These are phyloP conservation scores for Hydrozoanthus gracilis DNA, from an alignment of 92 coral and sea anemone species.

Conservation along the genomic window DNA sequence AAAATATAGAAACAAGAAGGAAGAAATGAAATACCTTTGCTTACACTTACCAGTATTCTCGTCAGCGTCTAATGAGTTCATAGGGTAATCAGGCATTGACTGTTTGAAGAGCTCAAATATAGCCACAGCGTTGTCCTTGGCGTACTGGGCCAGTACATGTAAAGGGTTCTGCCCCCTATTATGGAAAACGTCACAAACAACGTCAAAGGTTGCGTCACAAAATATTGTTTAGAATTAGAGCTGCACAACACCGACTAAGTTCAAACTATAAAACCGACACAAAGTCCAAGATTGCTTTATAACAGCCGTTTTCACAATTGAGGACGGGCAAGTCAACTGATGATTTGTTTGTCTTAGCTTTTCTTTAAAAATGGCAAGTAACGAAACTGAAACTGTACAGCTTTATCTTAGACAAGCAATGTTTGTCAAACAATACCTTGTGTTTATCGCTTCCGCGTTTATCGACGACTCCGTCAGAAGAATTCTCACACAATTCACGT, in stretches of 20 bases:
- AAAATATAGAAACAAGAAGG: neutral
- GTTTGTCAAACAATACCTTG: constrained; percentile 54
- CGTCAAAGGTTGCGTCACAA: neutral
- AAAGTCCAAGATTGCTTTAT: neutral
- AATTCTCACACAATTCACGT: constrained; percentile 88
- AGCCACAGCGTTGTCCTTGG: constrained; percentile 92
- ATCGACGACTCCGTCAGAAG: constrained; percentile 91
- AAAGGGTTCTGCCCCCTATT: constrained; percentile 93
- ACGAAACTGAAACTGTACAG: no score
- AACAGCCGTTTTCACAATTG: no score
- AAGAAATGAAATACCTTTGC: neutral
- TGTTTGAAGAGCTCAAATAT: constrained; percentile 89
- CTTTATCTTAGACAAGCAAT: neutral
- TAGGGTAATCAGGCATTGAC: constrained; percentile 91
- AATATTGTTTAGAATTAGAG: neutral
- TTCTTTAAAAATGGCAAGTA: neutral
- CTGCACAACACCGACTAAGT: neutral
- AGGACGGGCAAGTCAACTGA: neutral
- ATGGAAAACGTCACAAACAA: neutral
- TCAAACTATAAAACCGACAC: neutral
- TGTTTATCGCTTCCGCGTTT: constrained; percentile 84
- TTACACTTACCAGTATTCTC: constrained; percentile 77
- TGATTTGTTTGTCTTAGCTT: neutral
- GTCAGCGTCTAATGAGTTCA: constrained; percentile 88
- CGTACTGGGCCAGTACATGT: constrained; percentile 90